Conservation (phyloP, 2,888 invertebrate genomes). For the Drosophila sordidula region DNA sequence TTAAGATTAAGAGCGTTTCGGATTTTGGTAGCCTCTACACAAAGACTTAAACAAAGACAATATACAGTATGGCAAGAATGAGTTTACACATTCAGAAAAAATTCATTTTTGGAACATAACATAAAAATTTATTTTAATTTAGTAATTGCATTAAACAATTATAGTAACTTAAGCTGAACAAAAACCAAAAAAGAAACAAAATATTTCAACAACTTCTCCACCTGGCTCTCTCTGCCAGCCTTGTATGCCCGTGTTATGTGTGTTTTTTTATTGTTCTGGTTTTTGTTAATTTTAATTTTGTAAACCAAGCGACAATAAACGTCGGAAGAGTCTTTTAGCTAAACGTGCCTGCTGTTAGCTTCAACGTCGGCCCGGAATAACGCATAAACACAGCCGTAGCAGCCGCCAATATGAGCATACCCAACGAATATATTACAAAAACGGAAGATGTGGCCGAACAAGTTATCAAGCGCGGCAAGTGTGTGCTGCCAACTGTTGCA, state of each 20-base stretch:
- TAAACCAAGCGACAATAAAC: conserved; percentile 38
- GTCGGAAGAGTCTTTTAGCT: conserved; percentile 18
- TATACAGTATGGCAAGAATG: too few species aligned
- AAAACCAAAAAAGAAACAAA: too few species aligned
- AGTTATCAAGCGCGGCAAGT: conserved; percentile 96
- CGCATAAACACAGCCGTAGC: conserved; percentile 20
- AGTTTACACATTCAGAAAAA: too few species aligned
- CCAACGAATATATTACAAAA: conserved; percentile 86
- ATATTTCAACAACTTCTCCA: conserved; percentile 25
- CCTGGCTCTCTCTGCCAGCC: conserved; percentile 50
- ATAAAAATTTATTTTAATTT: too few species aligned
- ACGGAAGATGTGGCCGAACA: conserved; percentile 97
- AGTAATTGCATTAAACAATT: too few species aligned
- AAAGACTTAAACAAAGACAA: too few species aligned
- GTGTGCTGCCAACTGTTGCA: conserved; percentile 97
- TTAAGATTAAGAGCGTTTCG: too few species aligned
- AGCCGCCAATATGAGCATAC: conserved; percentile 86
- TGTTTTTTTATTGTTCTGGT: conserved; percentile 74
- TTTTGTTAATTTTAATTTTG: conserved; percentile 69
- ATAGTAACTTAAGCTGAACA: too few species aligned
- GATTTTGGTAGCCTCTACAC: too few species aligned
- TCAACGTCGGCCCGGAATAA: conserved; percentile 23
- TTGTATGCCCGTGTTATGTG: conserved; percentile 62
- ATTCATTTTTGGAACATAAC: too few species aligned
- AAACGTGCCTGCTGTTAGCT: conserved; percentile 40